Conservation (phyloP, 2,888 invertebrate genomes). For the Anorthoa munda region DNA sequence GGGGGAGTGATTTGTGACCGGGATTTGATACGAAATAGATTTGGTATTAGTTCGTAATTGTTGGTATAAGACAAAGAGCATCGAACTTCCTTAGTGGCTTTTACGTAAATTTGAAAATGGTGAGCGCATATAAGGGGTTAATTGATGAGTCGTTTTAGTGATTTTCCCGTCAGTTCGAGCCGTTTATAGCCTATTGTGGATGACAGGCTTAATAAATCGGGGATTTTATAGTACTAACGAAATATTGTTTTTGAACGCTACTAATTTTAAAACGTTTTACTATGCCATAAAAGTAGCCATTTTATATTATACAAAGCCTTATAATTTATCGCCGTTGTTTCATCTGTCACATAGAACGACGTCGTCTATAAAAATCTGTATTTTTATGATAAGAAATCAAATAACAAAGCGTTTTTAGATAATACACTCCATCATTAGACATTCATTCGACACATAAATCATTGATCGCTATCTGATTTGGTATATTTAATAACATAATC, state of each 20-base stretch:
- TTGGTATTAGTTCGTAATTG: conserved; percentile 66
- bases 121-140: conserved; percentile 17
- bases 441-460: conserved; percentile 70
- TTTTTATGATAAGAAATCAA: conserved; percentile 75
- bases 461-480: conserved; percentile 65
- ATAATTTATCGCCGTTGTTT: conserved; percentile 85
- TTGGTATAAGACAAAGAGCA: conserved; percentile 43
- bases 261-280: conserved; percentile 81
- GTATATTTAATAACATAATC: conserved; percentile 77
- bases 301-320: conserved; percentile 83
- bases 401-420: conserved; percentile 73
- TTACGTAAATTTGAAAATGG: conserved; percentile 31
- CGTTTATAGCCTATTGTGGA: conserved; percentile 53
- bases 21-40: conserved; percentile 77
- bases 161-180: conserved; percentile 55
- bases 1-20: conserved; percentile 79
- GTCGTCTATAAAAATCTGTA: conserved; percentile 78
- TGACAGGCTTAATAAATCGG: conserved; percentile 76
- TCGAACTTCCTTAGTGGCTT: conserved; percentile 45
- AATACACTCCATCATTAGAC: conserved; percentile 70
- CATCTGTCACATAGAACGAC: conserved; percentile 78
- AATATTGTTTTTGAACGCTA: conserved; percentile 79
- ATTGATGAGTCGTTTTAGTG: conserved; percentile 34
- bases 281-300: conserved; percentile 80
- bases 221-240: conserved; percentile 75